These are phyloP conservation scores for Lagothrix lagotricha DNA, from an alignment of 2,797 vertebrate genomes.

Conservation along the genomic window DNA sequence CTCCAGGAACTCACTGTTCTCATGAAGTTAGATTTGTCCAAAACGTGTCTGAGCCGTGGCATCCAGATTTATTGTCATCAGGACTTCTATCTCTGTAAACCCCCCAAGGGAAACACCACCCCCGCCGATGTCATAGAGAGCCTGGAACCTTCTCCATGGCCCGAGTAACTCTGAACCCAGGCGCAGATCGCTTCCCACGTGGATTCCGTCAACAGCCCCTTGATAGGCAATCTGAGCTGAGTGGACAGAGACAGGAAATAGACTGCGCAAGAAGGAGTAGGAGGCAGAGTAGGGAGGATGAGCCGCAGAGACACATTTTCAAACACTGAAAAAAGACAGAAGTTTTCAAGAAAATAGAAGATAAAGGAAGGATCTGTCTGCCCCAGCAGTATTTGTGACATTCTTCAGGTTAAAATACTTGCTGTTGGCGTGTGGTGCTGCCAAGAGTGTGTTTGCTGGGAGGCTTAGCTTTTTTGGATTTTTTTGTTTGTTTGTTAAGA, in stretches of 20 bases:
- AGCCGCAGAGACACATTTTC: background rate
- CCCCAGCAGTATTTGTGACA: background rate
- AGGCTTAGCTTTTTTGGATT: background rate
- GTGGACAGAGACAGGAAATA: background rate
- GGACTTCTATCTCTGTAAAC: background rate
- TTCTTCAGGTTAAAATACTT: background rate
- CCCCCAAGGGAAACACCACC: background rate
- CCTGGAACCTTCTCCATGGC: background rate
- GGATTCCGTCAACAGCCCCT: background rate
- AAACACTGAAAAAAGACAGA: background rate
- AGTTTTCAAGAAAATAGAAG: background rate
- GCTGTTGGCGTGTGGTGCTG: background rate
- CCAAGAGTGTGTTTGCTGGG: accelerated
- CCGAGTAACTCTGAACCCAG: background rate
- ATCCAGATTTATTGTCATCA: background rate
- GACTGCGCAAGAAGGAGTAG: background rate
- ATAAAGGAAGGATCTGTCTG: background rate
- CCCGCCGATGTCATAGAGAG: background rate
- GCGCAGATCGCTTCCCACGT: background rate
- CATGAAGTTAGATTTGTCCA: background rate
- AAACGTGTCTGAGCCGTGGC: background rate
- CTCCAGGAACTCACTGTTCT: background rate
- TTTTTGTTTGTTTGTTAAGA: background rate
- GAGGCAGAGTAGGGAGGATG: background rate
- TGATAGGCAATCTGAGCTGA: background rate